Percentiles rank a stretch among this genome's conserved stretches.
These are phyloP conservation scores for Enteromius argenteus DNA, from an alignment of 2,797 vertebrate genomes.

Conservation along the genomic window DNA sequence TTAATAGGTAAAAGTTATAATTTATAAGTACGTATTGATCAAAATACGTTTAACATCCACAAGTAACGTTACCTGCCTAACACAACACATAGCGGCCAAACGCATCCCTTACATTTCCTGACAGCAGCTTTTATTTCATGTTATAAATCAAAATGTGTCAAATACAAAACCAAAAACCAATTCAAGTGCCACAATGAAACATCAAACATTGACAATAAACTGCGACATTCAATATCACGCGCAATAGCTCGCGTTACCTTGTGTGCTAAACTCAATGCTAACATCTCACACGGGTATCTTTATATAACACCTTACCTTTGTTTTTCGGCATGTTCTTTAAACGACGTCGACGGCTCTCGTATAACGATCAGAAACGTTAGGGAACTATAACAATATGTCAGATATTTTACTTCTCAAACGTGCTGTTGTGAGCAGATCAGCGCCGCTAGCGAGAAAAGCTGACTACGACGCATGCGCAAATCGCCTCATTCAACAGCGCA, in stretches of 20 bases:
- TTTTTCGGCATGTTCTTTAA: constrained; percentile 82
- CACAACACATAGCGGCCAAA: background rate
- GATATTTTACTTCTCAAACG: background rate
- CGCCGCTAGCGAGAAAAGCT: constrained; percentile 7
- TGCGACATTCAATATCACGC: background rate
- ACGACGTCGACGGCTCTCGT: background rate
- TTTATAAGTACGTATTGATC: background rate
- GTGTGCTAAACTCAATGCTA: constrained; percentile 3
- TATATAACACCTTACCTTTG: constrained; percentile 73
- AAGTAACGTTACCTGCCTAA: background rate
- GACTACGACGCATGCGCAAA: constrained; percentile 47
- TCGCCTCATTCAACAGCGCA: background rate
- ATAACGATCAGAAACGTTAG: background rate
- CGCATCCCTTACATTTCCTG: background rate
- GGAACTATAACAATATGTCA: background rate
- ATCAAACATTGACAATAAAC: background rate
- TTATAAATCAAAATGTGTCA: background rate
- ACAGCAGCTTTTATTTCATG: background rate
- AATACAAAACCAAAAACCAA: background rate
- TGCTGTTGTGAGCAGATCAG: background rate
- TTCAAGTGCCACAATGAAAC: background rate
- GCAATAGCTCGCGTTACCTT: background rate
- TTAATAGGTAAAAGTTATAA: background rate
- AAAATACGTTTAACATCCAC: background rate
- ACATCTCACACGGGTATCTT: background rate